Conservation (phyloP, 2,113 vertebrate genomes). For the Oreochromis tanganicae region DNA sequence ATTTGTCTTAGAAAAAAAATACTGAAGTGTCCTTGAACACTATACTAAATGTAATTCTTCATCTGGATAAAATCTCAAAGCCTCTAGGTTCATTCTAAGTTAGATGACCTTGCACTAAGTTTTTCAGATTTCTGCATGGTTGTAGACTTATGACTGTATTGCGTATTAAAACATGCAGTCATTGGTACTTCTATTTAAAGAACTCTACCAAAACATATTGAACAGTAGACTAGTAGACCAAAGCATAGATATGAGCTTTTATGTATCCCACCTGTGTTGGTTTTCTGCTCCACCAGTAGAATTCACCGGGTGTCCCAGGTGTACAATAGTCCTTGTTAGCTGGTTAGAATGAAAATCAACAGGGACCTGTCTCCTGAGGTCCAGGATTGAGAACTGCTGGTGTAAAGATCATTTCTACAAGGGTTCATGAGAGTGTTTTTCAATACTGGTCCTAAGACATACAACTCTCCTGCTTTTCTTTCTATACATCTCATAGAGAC, state of each 20-base stretch:
- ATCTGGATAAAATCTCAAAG: neutral
- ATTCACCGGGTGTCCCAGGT: slow-evolving; percentile 17
- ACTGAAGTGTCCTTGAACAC: neutral
- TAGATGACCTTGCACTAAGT: neutral
- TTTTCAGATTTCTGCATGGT: neutral
- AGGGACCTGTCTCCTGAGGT: slow-evolving; percentile 1
- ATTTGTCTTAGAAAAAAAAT: neutral
- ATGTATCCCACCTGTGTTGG: neutral
- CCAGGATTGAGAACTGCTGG: neutral
- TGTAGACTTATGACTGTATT: neutral
- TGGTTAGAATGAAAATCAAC: slow-evolving; percentile 26
- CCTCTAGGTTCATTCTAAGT: neutral
- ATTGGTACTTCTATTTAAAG: neutral
- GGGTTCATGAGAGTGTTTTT: slow-evolving; percentile 19
- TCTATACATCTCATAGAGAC: slow-evolving; percentile 5
- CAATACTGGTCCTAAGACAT: neutral
- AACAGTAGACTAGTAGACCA: neutral
- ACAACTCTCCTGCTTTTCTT: slow-evolving; percentile 12
- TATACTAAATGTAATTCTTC: neutral
- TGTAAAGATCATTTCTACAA: slow-evolving; percentile 17
- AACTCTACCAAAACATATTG: neutral
- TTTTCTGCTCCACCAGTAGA: slow-evolving; percentile 4
- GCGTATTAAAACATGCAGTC: neutral
- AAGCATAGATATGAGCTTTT: neutral
- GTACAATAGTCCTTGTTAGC: slow-evolving; percentile 27